These are phyloP conservation scores for Galagoides demidoff DNA, from an alignment of 2,797 vertebrate species.

Conservation along the genomic window DNA sequence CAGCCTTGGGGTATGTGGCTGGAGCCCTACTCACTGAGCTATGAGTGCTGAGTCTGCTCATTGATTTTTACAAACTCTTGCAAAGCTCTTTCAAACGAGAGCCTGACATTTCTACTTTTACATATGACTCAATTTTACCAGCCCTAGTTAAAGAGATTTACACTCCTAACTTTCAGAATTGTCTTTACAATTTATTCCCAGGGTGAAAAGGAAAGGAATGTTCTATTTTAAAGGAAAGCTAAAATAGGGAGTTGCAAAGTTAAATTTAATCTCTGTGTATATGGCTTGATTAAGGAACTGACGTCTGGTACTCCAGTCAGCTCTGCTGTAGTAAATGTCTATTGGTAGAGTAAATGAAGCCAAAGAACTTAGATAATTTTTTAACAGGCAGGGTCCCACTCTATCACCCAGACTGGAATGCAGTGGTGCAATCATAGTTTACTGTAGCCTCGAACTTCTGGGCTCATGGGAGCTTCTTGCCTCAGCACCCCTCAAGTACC, in stretches of 20 bases:
- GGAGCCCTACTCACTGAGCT: too few species aligned
- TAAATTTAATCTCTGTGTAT: not conserved
- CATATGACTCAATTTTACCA: not conserved
- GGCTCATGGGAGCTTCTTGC: not conserved
- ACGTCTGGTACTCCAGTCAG: not conserved
- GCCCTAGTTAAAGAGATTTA: not conserved
- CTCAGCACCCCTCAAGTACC: not conserved
- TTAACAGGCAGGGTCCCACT: not conserved
- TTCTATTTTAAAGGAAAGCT: constrained; percentile 19
- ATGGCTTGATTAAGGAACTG: not conserved
- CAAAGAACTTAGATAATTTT: not conserved
- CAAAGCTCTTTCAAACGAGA: not conserved
- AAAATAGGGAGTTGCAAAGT: not conserved
- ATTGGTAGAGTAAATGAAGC: not conserved
- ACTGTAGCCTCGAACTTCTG: not conserved
- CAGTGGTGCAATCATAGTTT: not conserved
- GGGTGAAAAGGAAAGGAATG: not conserved
- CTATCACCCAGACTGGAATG: not conserved
- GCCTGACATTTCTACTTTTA: constrained; percentile 21
- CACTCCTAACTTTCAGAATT: not conserved
- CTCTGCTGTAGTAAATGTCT: not conserved
- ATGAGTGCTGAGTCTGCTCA: not conserved
- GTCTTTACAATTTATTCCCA: not conserved
- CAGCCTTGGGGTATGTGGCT: too few species aligned
- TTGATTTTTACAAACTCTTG: not conserved